Conservation (phyloP, 2,113 vertebrate genomes). For the Casuarius casuarius region DNA sequence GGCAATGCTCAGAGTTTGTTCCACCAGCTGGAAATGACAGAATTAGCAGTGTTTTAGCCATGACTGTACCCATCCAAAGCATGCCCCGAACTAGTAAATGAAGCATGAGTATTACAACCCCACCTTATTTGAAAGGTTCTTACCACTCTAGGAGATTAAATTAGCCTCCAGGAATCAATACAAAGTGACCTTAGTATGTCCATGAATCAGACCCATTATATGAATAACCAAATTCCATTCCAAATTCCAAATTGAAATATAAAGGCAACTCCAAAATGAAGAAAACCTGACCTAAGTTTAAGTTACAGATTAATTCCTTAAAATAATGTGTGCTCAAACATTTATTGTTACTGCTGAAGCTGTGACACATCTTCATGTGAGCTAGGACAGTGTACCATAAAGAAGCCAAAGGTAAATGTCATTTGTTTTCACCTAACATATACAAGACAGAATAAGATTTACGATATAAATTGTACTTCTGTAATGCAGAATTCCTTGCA, state of each 20-base stretch:
- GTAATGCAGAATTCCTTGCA: not conserved
- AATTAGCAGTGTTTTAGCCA: not conserved
- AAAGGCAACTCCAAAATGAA: not conserved
- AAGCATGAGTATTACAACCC: fast-evolving
- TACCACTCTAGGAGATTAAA: not conserved
- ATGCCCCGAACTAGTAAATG: not conserved
- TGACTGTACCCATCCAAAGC: not conserved
- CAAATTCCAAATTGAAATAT: not conserved
- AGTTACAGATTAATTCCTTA: not conserved
- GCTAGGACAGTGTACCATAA: not conserved
- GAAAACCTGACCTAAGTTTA: not conserved
- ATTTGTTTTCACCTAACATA: not conserved
- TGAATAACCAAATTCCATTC: not conserved
- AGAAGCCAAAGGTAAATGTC: not conserved
- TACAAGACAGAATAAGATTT: not conserved
- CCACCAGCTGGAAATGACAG: not conserved
- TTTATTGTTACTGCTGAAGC: not conserved
- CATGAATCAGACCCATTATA: not conserved
- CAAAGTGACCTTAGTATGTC: not conserved
- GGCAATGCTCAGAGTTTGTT: not conserved
- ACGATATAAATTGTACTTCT: not conserved
- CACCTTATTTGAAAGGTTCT: not conserved
- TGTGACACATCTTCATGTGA: not conserved
- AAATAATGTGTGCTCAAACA: not conserved
- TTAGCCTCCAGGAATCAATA: not conserved